A percentile compares a stretch with the other conserved stretches of the same genome.
Evolutionary conservation across 2,888 invertebrate genomes (phyloP).

Genomic region (Girardia tigrina): DNA sequence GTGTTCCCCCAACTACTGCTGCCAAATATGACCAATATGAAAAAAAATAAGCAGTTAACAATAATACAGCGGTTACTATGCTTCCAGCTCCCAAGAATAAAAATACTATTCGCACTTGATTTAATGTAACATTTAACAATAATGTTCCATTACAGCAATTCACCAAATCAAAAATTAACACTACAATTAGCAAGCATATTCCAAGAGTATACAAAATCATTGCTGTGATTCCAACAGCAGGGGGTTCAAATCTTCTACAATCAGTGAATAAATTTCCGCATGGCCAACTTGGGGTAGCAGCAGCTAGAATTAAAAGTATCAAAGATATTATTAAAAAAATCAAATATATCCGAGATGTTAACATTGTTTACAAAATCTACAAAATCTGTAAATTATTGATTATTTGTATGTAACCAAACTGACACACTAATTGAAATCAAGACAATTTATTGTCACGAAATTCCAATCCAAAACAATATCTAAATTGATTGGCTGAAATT

Average conservation of each 20-base stretch:
- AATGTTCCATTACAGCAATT: background rate
- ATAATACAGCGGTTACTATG: background rate
- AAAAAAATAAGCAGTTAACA: background rate
- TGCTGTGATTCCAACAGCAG: background rate
- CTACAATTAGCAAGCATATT: background rate
- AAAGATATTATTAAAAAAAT: background rate
- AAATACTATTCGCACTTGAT: background rate
- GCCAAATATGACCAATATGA: background rate
- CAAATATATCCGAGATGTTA: background rate
- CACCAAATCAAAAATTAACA: constrained; percentile 7
- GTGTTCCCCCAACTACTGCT: background rate
- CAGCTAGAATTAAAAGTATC: background rate
- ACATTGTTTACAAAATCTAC: too few species aligned
- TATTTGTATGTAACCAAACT: too few species aligned
- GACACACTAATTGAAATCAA: too few species aligned
- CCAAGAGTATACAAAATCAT: constrained; percentile 28
- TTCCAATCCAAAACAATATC: too few species aligned
- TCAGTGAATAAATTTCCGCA: constrained; percentile 28
- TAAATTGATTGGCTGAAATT: too few species aligned
- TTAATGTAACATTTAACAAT: background rate
- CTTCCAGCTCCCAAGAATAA: background rate
- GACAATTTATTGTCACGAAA: too few species aligned
- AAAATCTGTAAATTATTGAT: too few species aligned
- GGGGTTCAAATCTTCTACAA: background rate
- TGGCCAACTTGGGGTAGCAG: constrained; percentile 20